Evolutionary conservation across 2,888 invertebrate species (phyloP).

Genomic region (Dendrolimus houi): DNA sequence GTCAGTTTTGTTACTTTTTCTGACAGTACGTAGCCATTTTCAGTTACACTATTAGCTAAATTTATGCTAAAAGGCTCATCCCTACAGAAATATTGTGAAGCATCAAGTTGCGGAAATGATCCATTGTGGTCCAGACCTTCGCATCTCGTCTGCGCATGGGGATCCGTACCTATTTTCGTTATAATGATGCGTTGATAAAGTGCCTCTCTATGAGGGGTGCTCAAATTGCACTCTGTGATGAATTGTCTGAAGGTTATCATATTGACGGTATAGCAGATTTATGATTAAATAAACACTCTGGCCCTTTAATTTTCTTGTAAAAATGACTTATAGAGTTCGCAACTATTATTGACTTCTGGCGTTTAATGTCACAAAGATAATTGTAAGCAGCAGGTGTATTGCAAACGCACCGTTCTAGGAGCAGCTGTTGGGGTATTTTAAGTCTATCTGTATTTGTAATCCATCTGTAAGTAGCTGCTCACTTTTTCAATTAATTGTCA

Average conservation of each 20-base stretch:
- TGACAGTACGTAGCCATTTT: constrained; percentile 8
- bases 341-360: background rate
- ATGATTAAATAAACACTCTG: too few relatives aligned
- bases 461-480: too few relatives aligned
- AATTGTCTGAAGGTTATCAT: constrained; percentile 13
- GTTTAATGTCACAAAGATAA: constrained; percentile 22
- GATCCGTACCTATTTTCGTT: constrained; percentile 46
- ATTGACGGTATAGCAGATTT: background rate
- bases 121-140: constrained; percentile 51
- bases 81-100: constrained; percentile 41
- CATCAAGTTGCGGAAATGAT: constrained; percentile 59
- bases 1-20: background rate
- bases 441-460: too few relatives aligned
- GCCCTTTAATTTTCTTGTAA: too few relatives aligned
- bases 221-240: constrained; percentile 26
- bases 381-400: constrained; percentile 34
- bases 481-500: too few relatives aligned
- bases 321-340: too few relatives aligned
- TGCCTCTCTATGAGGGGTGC: constrained; percentile 40
- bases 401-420: constrained; percentile 27
- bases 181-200: constrained; percentile 51
- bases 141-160: constrained; percentile 35
- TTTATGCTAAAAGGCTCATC: constrained; percentile 38
- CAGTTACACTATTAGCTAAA: constrained; percentile 19
- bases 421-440: constrained; percentile 25